phyloP scores from a whole-genome alignment of 1,140 invertebrate species.

The Ostrea edulis region DNA sequence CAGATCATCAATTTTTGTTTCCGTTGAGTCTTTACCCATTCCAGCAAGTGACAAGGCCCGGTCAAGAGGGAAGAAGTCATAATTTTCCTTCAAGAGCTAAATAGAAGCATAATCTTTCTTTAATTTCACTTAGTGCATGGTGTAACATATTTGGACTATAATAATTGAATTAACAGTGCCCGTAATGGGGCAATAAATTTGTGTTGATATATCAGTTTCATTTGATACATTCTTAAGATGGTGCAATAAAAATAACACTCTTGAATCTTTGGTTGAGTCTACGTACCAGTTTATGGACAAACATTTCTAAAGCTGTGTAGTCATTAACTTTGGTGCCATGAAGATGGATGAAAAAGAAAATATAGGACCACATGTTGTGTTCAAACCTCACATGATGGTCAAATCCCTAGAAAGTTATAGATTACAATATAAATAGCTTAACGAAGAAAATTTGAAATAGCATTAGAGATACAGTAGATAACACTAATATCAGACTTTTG shows the following conservation, averaged over 20 bases:
- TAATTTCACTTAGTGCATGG: too few relatives aligned
- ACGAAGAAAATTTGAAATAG: too few relatives aligned
- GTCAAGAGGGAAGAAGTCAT: slow-evolving; percentile 79
- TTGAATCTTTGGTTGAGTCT: not conserved
- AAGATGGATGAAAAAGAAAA: slow-evolving; percentile 80
- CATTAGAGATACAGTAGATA: not conserved
- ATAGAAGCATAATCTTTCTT: not conserved
- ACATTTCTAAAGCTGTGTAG: slow-evolving; percentile 78
- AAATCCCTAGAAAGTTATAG: slow-evolving; percentile 73
- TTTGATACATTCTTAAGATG: not conserved
- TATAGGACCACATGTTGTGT: slow-evolving; percentile 80
- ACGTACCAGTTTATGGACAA: slow-evolving; percentile 75
- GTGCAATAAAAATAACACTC: not conserved
- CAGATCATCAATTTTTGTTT: slow-evolving; percentile 76
- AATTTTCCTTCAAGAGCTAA: slow-evolving; percentile 77
- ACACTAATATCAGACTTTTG: not conserved
- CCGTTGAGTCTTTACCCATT: slow-evolving; percentile 77
- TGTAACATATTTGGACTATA: too few relatives aligned
- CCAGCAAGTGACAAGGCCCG: slow-evolving; percentile 76
- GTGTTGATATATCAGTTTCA: too few relatives aligned
- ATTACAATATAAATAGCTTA: not conserved
- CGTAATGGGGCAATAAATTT: too few relatives aligned
- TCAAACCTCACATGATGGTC: slow-evolving; percentile 77
- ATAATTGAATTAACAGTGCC: too few relatives aligned
- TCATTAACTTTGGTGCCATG: slow-evolving; percentile 79